phyloP scores from a whole-genome alignment of 2,797 vertebrate species.

The Phataginus tetradactyla region DNA sequence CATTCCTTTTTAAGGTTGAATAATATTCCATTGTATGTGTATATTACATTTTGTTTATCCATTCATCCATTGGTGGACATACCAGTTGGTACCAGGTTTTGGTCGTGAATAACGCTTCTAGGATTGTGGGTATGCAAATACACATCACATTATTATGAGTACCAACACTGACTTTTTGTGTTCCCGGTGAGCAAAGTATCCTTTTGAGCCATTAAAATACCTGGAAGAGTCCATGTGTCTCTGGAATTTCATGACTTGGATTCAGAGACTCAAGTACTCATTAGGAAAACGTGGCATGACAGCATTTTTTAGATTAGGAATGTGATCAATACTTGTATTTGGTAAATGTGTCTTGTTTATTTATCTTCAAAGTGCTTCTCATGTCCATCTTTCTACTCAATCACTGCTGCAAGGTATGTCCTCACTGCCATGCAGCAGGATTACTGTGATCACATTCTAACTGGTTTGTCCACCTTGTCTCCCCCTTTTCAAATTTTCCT shows the following conservation, averaged over 20 bases:
- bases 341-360: neutral
- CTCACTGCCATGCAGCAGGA: neutral
- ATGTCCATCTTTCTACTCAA: neutral
- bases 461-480: neutral
- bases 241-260: neutral
- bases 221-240: neutral
- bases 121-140: neutral
- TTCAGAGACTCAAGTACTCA: neutral
- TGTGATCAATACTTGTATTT: neutral
- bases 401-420: neutral
- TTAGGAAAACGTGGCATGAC: conserved; percentile 38
- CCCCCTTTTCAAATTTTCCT: neutral
- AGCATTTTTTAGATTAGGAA: conserved; percentile 34
- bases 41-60: neutral
- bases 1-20: neutral
- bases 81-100: neutral
- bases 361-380: neutral
- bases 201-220: neutral
- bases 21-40: neutral
- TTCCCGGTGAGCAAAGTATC: neutral
- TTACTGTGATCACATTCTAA: neutral
- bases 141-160: neutral
- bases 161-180: neutral
- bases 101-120: neutral
- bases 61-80: neutral